phyloP scores from a whole-genome alignment of 1,140 invertebrate species.

The Amphibalanus amphitrite region DNA sequence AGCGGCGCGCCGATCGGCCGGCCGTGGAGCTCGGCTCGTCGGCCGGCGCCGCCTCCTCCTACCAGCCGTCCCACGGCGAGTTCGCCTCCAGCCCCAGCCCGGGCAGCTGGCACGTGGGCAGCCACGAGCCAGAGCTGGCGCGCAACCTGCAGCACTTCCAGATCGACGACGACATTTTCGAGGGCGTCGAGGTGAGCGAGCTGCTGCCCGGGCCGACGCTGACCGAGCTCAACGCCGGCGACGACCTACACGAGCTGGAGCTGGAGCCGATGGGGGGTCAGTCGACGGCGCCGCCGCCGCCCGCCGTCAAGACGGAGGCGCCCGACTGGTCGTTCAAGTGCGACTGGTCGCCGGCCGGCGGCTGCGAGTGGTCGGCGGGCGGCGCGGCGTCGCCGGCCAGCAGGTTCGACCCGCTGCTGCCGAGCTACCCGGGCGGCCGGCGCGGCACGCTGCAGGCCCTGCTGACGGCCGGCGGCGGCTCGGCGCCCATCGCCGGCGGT shows the following conservation, averaged over 20 bases:
- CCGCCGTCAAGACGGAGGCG: not conserved
- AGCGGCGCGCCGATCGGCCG: not conserved
- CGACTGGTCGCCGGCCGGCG: not conserved
- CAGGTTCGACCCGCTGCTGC: not conserved
- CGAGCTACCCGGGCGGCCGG: not conserved
- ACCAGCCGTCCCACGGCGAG: not conserved
- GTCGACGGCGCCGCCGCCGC: not conserved
- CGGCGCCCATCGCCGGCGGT: not conserved
- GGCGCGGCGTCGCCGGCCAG: not conserved
- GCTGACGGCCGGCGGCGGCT: not conserved
- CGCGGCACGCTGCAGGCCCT: not conserved
- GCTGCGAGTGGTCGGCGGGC: not conserved
- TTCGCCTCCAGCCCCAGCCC: not conserved
- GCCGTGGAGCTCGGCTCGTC: not conserved
- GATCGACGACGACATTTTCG: slow-evolving; percentile 1
- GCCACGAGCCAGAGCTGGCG: not conserved
- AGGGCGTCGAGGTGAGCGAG: not conserved
- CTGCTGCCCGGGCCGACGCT: not conserved
- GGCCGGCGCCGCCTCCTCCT: not conserved
- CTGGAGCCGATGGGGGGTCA: not conserved
- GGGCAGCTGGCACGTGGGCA: not conserved
- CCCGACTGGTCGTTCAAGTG: not conserved
- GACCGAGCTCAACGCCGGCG: not conserved
- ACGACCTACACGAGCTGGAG: not conserved
- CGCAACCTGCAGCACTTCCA: not conserved